Evolutionary conservation across 1,140 invertebrate species (phyloP).

Genomic region (Drosophila chauvacae): DNA sequence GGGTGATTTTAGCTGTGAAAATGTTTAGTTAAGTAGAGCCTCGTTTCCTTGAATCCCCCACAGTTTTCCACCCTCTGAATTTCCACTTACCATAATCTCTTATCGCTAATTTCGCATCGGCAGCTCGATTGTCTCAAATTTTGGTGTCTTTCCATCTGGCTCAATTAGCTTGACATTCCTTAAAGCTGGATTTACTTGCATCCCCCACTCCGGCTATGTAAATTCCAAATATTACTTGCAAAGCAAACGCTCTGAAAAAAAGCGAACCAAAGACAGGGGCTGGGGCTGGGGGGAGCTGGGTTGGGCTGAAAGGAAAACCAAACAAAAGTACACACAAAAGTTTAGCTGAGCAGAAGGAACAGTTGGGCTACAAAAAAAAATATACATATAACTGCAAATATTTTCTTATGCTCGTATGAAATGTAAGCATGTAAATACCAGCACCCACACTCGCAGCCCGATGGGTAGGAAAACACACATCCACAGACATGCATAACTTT

Average conservation of each 20-base stretch:
- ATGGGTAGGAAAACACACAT: conserved; percentile 22
- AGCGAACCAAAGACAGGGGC: neutral
- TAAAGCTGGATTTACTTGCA: conserved; percentile 18
- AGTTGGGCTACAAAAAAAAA: conserved; percentile 28
- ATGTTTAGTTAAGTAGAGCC: too few relatives aligned
- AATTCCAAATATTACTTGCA: conserved; percentile 62
- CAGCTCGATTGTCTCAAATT: neutral
- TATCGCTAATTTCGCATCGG: neutral
- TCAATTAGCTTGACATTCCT: conserved; percentile 37
- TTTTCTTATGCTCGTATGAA: conserved; percentile 76
- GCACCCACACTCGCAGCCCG: conserved; percentile 19
- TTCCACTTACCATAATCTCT: neutral
- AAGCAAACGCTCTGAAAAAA: conserved; percentile 40
- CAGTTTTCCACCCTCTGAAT: neutral
- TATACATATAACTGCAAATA: conserved; percentile 68
- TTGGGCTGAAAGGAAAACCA: conserved; percentile 60
- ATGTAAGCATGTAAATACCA: conserved; percentile 76
- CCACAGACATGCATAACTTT: conserved; percentile 50
- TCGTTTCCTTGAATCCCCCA: neutral
- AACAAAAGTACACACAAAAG: conserved; percentile 75
- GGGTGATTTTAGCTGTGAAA: neutral
- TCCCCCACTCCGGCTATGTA: conserved; percentile 25
- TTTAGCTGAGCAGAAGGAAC: conserved; percentile 42
- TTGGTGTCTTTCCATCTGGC: neutral
- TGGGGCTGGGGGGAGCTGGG: neutral